Conservation (phyloP, 2,113 vertebrate species). For the Apeltes quadracus region DNA sequence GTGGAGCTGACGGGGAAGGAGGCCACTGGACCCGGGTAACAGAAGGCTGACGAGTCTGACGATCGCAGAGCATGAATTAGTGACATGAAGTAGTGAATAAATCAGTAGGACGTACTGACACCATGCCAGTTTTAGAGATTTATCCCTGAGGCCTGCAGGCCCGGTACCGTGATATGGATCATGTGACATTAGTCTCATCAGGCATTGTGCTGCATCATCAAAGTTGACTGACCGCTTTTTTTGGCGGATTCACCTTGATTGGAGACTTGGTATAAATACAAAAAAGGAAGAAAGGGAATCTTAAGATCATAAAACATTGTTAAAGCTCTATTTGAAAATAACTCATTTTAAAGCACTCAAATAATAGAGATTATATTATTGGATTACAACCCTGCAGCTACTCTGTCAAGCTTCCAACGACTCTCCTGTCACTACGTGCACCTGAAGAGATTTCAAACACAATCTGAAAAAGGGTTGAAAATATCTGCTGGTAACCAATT, state of each 20-base stretch:
- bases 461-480: no score
- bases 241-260: neutral
- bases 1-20: slow-evolving; percentile 6
- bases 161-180: neutral
- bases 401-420: no score
- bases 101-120: neutral
- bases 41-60: neutral
- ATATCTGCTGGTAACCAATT: neutral
- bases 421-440: no score
- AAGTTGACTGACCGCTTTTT: neutral
- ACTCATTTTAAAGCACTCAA: no score
- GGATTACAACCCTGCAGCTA: no score
- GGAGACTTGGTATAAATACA: neutral
- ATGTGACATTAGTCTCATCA: neutral
- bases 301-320: no score
- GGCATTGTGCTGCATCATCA: neutral
- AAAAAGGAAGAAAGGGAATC: neutral
- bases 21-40: slow-evolving; percentile 18
- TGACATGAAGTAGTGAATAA: neutral
- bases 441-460: no score
- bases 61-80: neutral
- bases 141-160: neutral
- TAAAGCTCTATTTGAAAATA: no score
- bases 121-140: neutral
- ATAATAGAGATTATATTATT: no score